Evolutionary conservation across 2,113 vertebrate species (phyloP), one percentile per base, ranked within the genome.

Genomic region (Megaptera novaeangliae): DNA sequence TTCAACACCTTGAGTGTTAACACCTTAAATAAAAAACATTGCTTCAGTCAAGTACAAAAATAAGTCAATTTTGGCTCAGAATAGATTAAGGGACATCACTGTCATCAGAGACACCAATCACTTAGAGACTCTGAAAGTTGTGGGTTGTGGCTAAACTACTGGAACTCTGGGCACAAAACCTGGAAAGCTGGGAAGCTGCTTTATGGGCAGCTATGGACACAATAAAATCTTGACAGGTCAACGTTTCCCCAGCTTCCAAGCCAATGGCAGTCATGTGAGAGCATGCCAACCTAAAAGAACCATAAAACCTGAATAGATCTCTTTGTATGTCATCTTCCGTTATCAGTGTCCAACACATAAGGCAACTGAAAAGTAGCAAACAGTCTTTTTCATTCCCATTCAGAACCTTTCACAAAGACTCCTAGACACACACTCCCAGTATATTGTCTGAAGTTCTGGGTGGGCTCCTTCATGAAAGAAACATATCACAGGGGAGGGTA

Each of bases 161-260:
- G 92, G 36, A 80, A 87, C 90, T 52, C 80, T 96, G 95, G 66
- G 74, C 88, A 91, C 92, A 96, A 97, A 98, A 97, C 75, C 41
- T 93, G 88, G 86, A 96, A 46, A 84, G 97, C 36, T 80, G 82
- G 94, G 97, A 74, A 78, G 94, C 23, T 95, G 88, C 61, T 95
- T 96, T 96, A 96, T 25, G 98, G 98, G 93, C 88, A 96, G 83
- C 82, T 96, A 97, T 77, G 89, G 95, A 96, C 93, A 88, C 96
- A 98, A 69, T 95, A 97, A 98, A 98, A 97, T 85, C 29, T 90
- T 55, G 77, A 94, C 86, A 93, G 41, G 64, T 94, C 78, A 7
- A 69, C 94, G 89, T 97, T 89, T 95, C 68, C 29, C 84, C 49
- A 81, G 15, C 61, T 98, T 97, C 97, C 86, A 96, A 95, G 41